phyloP scores from a whole-genome alignment of 1,140 invertebrate genomes.

The Sminthurides bifidus region DNA sequence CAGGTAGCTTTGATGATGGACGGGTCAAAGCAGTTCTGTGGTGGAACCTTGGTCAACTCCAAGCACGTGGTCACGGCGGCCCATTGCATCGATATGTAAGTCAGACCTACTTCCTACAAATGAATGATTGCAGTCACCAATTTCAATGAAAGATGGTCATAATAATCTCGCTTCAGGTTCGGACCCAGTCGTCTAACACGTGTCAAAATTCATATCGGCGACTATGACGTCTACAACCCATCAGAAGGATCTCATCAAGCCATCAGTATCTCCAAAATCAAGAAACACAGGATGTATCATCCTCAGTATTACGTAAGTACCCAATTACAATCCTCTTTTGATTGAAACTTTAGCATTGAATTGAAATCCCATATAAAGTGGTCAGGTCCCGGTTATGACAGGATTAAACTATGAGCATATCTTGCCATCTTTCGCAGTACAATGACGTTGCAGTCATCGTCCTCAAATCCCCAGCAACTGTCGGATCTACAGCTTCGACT shows the following conservation, averaged over 20 bases:
- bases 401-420: neutral
- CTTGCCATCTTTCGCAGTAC: constrained; percentile 16
- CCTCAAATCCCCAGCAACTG: constrained; percentile 2
- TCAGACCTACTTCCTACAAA: neutral
- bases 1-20: too few species aligned
- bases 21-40: constrained; percentile 45
- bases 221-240: constrained; percentile 13
- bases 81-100: constrained; percentile 77
- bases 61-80: constrained; percentile 74
- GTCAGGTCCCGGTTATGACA: neutral
- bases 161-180: constrained; percentile 12
- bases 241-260: neutral
- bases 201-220: constrained; percentile 18
- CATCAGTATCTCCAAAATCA: constrained; percentile 7
- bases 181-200: neutral
- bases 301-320: neutral
- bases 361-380: neutral
- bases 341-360: constrained; percentile 3
- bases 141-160: neutral
- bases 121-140: neutral
- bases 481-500: neutral
- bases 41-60: constrained; percentile 69
- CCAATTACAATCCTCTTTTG: neutral
- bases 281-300: constrained; percentile 10
- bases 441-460: constrained; percentile 26